phyloP scores from a whole-genome alignment of 2,113 vertebrate species.

The Calidris pugnax region DNA sequence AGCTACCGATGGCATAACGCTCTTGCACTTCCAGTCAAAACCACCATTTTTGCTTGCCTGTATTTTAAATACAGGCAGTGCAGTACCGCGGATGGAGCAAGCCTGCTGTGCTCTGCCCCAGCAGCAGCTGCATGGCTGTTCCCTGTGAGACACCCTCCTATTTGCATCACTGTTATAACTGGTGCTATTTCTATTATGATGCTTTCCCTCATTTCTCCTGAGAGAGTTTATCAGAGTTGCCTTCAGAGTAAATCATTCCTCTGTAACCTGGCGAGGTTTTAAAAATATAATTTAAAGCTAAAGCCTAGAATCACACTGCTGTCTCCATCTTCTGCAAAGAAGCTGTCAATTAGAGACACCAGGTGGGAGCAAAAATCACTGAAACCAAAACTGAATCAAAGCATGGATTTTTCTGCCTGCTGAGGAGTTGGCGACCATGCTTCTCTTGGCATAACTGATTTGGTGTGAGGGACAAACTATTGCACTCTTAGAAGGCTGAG shows the following conservation, averaged over 20 bases:
- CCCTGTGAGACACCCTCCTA: background rate
- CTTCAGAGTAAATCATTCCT: background rate
- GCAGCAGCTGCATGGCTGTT: background rate
- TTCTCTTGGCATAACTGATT: background rate
- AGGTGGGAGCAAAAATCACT: slow-evolving; percentile 37
- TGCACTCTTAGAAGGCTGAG: background rate
- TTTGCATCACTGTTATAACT: background rate
- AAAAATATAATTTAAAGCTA: slow-evolving; percentile 34
- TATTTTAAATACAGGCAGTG: background rate
- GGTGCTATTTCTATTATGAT: background rate
- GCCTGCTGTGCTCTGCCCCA: background rate
- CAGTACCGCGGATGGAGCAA: background rate
- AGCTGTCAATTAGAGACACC: slow-evolving; percentile 37
- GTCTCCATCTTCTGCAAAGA: background rate
- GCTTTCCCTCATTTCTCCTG: background rate
- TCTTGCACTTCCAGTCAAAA: background rate
- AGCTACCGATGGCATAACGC: background rate
- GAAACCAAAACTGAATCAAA: slow-evolving; percentile 5
- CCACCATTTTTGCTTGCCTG: background rate
- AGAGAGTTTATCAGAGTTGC: background rate
- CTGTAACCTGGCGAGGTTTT: background rate
- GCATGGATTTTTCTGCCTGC: slow-evolving; percentile 1
- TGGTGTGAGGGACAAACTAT: background rate
- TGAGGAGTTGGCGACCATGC: background rate
- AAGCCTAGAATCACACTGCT: background rate